Percentiles rank a stretch among this genome's conserved stretches.
Evolutionary conservation across 1,140 invertebrate genomes (phyloP).

Genomic region (Dendroctonus valens): DNA sequence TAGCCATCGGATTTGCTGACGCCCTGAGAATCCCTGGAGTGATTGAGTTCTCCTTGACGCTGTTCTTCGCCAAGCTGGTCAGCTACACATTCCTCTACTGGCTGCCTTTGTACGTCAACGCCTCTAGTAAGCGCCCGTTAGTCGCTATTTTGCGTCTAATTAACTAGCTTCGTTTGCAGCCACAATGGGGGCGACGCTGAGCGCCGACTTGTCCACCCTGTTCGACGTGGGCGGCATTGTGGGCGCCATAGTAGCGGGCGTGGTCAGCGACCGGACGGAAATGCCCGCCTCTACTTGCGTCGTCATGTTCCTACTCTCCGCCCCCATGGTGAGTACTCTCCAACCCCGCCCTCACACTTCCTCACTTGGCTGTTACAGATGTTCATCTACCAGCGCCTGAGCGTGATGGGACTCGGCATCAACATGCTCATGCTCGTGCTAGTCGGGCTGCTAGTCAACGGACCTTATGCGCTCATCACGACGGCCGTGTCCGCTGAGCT

Average conservation of each 20-base stretch:
- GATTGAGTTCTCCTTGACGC: constrained; percentile 86
- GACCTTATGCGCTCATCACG: constrained; percentile 93
- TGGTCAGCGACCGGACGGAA: constrained; percentile 78
- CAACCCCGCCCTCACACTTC: background rate
- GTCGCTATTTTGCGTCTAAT: background rate
- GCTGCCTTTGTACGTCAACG: constrained; percentile 87
- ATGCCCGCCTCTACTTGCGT: constrained; percentile 84
- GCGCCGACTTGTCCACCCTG: constrained; percentile 83
- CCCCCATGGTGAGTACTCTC: constrained; percentile 70
- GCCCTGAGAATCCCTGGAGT: constrained; percentile 90
- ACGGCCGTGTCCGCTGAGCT: constrained; percentile 94
- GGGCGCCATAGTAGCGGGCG: constrained; percentile 86
- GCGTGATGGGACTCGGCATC: constrained; percentile 58
- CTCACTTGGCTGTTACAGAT: constrained; percentile 58
- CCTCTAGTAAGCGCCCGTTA: constrained; percentile 67
- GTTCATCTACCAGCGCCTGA: constrained; percentile 74
- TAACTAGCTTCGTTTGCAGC: constrained; percentile 56
- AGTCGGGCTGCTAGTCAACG: constrained; percentile 86
- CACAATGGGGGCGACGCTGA: constrained; percentile 63
- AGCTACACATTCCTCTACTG: constrained; percentile 97
- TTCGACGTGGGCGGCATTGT: constrained; percentile 90
- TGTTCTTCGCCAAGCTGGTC: constrained; percentile 97
- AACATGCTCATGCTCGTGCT: constrained; percentile 73
- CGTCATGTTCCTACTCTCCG: constrained; percentile 75
- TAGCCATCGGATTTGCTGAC: constrained; percentile 74